phyloP scores from a whole-genome alignment of 2,113 vertebrate genomes.

The Corythoichthys intestinalis region DNA sequence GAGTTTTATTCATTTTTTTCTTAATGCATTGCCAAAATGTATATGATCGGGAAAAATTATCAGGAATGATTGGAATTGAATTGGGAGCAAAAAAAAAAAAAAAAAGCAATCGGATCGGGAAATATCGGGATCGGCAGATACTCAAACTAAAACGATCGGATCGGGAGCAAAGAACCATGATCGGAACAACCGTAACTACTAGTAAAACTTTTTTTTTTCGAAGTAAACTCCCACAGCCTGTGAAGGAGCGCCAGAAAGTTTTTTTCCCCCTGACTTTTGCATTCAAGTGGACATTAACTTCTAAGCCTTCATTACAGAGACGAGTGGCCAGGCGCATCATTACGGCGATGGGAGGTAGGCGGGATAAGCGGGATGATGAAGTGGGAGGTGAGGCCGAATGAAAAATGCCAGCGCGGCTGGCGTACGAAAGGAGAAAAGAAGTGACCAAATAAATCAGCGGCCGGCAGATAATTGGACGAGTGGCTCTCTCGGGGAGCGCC shows the following conservation, averaged over 20 bases:
- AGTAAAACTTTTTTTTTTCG: too few relatives aligned
- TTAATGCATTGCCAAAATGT: too few relatives aligned
- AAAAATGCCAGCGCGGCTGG: background rate
- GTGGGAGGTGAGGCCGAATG: background rate
- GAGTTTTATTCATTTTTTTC: too few relatives aligned
- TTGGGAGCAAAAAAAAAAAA: too few relatives aligned
- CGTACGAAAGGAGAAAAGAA: background rate
- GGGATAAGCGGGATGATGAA: background rate
- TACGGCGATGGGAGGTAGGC: background rate
- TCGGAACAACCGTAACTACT: too few relatives aligned
- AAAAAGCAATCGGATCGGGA: too few relatives aligned
- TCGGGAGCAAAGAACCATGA: too few relatives aligned
- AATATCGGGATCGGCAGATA: too few relatives aligned
- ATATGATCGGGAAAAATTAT: too few relatives aligned
- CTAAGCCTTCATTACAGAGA: background rate
- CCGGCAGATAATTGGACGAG: conserved; percentile 3
- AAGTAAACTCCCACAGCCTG: background rate
- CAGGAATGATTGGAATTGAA: too few relatives aligned
- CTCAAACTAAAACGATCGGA: too few relatives aligned
- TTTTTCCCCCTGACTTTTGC: background rate
- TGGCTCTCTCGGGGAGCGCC: background rate
- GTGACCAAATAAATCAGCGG: conserved; percentile 8
- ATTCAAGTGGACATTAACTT: background rate
- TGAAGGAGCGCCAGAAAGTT: background rate
- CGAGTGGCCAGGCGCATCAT: background rate